Base-by-base conservation (phyloP, 2,888 invertebrate species). In the Polia nebulosa region DNA sequence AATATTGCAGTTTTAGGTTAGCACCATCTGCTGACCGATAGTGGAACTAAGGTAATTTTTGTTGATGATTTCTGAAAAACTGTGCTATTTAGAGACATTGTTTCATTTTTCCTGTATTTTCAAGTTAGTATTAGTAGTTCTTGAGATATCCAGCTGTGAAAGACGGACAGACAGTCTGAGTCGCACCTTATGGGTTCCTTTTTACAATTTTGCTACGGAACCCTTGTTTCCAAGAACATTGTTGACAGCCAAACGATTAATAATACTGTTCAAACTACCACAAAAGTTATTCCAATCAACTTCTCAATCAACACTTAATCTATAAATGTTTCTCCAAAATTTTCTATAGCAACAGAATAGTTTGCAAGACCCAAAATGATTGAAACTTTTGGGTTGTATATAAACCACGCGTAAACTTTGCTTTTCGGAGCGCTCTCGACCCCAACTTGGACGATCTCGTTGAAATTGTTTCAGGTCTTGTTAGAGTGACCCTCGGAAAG, bases 381-480 rank as follows among this genome's bases (percentile, higher is more conserved):
- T 39, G 39, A 59, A 76, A 78, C 47, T 75, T 76, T 68, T 41
- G 52, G 73, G 58, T 25, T 6, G 34, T 62, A n/a, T n/a, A 47
- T 22, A 53, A 64, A 62, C 73, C 64, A 27, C 47, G 36, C 2
- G 44, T 11, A 76, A n/a, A 76, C 72, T 78, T 80, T 68, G 68
- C 67, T 78, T 52, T 76, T 49, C 3, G 3, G n/a, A 20, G 45
- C 51, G 53, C 44, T 15, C n/a, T 25, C 25, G 36, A 62, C 59
- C 68, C 56, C 29, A 80, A 78, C 55, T 68, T 68, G 55, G 41
- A 34, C 27, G 41, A 60, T 73, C 68, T 63, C n/a, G 55, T 41
- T 58, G 15, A 34, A 80, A 80, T 57, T 49, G 72, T 67, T 63
- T 51, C 47, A 49, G 56, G 29, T 60, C 47, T 58, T 62, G 71